Conservation (phyloP, 2,113 vertebrate genomes). For the Lagopus leucura region DNA sequence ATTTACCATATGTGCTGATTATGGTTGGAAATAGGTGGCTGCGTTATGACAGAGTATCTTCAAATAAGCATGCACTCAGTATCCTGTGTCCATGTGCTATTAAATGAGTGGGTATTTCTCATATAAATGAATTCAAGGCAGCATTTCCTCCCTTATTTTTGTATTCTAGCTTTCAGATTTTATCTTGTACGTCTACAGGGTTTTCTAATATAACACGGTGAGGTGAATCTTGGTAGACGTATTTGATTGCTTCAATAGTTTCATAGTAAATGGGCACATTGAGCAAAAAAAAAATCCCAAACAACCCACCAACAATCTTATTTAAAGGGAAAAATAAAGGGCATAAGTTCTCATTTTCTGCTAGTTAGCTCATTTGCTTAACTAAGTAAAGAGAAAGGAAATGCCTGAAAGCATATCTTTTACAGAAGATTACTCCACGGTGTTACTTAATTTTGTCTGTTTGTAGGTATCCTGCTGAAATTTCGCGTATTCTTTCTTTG, state of each 20-base stretch:
- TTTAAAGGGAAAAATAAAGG: neutral
- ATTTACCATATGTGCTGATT: neutral
- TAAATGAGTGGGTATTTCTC: neutral
- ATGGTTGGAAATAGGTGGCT: neutral
- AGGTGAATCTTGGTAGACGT: neutral
- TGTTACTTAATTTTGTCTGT: neutral
- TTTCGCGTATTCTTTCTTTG: neutral
- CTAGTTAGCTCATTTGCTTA: constrained; percentile 5
- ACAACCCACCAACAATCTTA: neutral
- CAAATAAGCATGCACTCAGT: neutral
- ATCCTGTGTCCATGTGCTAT: neutral
- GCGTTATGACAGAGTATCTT: neutral
- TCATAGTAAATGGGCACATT: neutral
- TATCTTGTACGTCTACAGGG: neutral
- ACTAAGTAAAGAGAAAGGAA: neutral
- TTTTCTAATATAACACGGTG: neutral
- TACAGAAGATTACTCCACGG: neutral
- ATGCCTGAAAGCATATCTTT: neutral
- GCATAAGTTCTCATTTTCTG: neutral
- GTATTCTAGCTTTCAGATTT: neutral
- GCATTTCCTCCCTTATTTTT: neutral
- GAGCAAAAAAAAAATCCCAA: neutral
- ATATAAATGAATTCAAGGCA: neutral
- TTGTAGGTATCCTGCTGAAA: neutral
- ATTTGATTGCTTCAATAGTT: neutral